phyloP scores from a whole-genome alignment of 2,797 vertebrate species.

The Danio aesculapii region DNA sequence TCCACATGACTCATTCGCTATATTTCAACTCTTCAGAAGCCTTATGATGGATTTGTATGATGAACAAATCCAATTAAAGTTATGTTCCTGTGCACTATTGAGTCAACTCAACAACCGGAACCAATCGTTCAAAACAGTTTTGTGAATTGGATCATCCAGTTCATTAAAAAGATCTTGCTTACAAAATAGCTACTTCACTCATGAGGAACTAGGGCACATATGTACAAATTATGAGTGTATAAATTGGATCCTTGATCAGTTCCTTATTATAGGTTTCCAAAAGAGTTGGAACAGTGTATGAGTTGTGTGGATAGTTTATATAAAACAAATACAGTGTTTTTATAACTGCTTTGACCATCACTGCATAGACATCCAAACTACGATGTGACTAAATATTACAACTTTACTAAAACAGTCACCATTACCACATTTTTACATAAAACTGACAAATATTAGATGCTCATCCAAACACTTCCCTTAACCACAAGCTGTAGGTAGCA shows the following conservation, averaged over 20 bases:
- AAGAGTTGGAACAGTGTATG: background rate
- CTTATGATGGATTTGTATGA: background rate
- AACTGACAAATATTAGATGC: background rate
- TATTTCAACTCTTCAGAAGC: background rate
- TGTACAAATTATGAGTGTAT: background rate
- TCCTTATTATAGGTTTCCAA: background rate
- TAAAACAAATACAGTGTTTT: background rate
- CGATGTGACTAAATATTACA: background rate
- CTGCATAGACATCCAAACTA: background rate
- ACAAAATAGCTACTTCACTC: background rate
- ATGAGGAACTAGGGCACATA: background rate
- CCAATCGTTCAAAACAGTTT: background rate
- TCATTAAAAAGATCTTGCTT: background rate
- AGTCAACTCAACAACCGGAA: constrained; percentile 3
- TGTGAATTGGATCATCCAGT: background rate
- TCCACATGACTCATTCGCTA: background rate
- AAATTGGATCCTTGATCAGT: background rate
- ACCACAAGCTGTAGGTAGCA: background rate
- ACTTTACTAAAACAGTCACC: background rate
- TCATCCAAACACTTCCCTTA: background rate
- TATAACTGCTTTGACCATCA: background rate
- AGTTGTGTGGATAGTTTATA: background rate
- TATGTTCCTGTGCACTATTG: background rate
- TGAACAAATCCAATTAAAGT: background rate
- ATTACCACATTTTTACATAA: background rate